These are phyloP conservation scores for Etia nguti DNA, from an alignment of 2,113 vertebrate species.

Conservation along the genomic window DNA sequence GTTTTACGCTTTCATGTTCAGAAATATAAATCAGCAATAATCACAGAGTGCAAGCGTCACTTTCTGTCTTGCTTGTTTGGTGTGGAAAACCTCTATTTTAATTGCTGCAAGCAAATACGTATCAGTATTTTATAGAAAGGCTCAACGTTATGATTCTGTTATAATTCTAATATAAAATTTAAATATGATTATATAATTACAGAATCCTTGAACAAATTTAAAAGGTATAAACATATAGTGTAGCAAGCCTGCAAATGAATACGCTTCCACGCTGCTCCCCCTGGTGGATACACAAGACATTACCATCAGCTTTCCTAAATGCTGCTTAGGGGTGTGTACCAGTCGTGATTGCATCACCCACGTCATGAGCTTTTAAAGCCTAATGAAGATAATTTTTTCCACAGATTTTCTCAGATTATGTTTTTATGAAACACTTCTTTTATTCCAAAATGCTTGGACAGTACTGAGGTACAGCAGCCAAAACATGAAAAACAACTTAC, in stretches of 20 bases:
- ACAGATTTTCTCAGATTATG: no score
- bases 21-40: not conserved
- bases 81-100: not conserved
- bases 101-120: not conserved
- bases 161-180: not conserved
- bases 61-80: not conserved
- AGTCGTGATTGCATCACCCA: not conserved
- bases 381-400: not conserved
- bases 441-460: not conserved
- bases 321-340: not conserved
- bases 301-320: not conserved
- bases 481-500: not conserved
- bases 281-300: not conserved
- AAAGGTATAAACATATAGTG: not conserved
- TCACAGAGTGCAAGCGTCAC: not conserved
- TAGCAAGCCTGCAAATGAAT: not conserved
- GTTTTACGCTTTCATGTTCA: not conserved
- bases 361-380: not conserved
- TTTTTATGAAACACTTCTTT: not conserved
- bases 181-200: not conserved
- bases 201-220: not conserved
- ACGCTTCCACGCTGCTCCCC: not conserved
- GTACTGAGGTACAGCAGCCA: not conserved
- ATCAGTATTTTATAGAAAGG: not conserved
- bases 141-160: not conserved